phyloP scores from a whole-genome alignment of 2,797 vertebrate species.

The Rhinoraja longicauda region DNA sequence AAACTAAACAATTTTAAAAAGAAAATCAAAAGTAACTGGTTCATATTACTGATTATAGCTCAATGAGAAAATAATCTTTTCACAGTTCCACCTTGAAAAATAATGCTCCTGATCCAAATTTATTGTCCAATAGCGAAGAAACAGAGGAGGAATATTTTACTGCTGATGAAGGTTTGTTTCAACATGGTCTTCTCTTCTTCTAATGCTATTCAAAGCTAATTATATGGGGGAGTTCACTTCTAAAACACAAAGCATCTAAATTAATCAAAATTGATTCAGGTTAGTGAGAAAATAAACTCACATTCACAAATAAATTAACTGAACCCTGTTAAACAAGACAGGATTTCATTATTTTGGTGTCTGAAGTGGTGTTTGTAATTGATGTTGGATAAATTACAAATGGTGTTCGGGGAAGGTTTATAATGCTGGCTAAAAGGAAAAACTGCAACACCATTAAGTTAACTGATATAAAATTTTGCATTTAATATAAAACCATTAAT shows the following conservation, averaged over 20 bases:
- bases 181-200: neutral
- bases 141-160: slow-evolving; percentile 33
- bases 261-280: neutral
- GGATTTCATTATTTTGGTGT: neutral
- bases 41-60: slow-evolving; percentile 25
- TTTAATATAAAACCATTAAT: neutral
- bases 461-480: neutral
- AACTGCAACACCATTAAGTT: neutral
- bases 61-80: neutral
- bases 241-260: neutral
- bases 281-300: neutral
- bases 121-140: slow-evolving; percentile 24
- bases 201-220: neutral
- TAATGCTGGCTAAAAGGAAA: neutral
- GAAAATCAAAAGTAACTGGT: neutral
- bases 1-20: neutral
- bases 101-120: neutral
- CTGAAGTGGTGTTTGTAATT: no score
- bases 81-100: neutral
- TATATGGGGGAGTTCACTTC: neutral
- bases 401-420: neutral
- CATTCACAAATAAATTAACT: no score
- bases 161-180: slow-evolving; percentile 36
- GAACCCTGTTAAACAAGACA: neutral
- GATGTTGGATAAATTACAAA: no score